Conservation (phyloP, 2,113 vertebrate genomes). For the Tachysurus fulvidraco region DNA sequence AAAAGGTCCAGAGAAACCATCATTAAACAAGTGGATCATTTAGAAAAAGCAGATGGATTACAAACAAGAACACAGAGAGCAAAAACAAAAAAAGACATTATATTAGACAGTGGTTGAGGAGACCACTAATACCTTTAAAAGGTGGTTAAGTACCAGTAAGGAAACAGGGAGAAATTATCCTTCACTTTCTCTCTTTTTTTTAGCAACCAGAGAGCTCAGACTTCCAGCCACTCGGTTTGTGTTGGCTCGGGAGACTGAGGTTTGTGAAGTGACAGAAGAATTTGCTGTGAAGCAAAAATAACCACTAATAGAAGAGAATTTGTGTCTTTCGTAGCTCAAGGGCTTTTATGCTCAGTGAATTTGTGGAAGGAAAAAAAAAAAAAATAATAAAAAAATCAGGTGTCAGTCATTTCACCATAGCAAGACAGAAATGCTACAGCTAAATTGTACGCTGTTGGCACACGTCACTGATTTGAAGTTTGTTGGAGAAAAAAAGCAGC, state of each 20-base stretch:
- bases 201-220: background rate
- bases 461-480: background rate
- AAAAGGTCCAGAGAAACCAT: background rate
- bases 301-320: background rate
- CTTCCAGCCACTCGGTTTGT: background rate
- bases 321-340: background rate
- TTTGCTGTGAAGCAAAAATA: background rate
- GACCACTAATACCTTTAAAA: background rate
- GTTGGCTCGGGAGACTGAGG: background rate
- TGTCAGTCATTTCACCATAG: background rate
- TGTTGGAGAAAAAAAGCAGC: background rate
- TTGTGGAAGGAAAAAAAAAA: background rate
- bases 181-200: background rate
- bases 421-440: background rate
- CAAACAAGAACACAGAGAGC: background rate
- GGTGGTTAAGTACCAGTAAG: background rate
- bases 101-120: background rate
- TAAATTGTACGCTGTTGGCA: background rate
- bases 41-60: background rate
- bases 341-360: background rate
- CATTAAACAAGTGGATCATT: background rate
- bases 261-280: background rate
- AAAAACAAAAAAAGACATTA: background rate
- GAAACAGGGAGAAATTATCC: background rate
- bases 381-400: background rate